Evolutionary conservation across 2,113 vertebrate species (phyloP).

Genomic region (human): DNA sequence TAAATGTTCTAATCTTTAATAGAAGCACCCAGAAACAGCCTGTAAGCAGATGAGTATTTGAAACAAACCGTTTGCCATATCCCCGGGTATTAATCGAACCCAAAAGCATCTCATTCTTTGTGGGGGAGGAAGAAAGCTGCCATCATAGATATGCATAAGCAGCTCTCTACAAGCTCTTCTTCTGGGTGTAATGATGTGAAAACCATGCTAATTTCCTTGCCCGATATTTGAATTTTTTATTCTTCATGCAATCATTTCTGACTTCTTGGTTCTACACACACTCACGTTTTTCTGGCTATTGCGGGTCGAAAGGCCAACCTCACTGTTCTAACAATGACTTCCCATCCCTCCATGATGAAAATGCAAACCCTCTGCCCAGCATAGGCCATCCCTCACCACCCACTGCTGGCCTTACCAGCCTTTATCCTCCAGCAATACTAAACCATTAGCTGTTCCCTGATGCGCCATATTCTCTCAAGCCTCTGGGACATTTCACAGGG

Average conservation of each 20-base stretch:
- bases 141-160: background rate
- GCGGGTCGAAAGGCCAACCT: background rate
- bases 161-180: background rate
- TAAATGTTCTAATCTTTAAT: background rate
- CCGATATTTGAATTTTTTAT: background rate
- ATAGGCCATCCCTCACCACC: accelerated
- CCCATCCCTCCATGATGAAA: background rate
- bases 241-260: background rate
- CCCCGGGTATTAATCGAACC: background rate
- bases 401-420: background rate
- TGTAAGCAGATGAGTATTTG: conserved; percentile 43
- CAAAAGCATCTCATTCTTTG: background rate
- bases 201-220: background rate
- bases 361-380: background rate
- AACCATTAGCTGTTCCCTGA: no score
- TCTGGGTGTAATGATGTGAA: background rate
- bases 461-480: accelerated
- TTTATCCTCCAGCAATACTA: no score
- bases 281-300: background rate
- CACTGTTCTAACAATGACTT: background rate
- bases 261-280: background rate
- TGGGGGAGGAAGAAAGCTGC: background rate
- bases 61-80: conserved; percentile 37
- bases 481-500: background rate
- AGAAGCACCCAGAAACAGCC: conserved; percentile 25